Evolutionary conservation across 2,888 invertebrate species (phyloP), one percentile per base, ranked within the genome.

Genomic region (Chorisops tibialis): DNA sequence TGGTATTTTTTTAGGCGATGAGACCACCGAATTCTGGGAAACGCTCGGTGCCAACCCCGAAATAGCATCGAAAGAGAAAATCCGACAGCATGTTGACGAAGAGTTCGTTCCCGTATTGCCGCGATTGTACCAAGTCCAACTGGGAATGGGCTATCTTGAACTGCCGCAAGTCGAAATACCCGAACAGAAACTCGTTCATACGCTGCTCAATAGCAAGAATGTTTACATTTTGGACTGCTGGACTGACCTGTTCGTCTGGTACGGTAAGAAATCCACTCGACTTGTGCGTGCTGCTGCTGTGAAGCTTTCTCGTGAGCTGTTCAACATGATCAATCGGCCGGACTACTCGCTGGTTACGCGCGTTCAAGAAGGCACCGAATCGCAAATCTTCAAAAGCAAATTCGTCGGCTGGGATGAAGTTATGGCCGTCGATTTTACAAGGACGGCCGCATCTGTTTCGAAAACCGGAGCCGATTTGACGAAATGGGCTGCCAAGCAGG

Each of bases 401-500:
- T 99, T 99, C 80, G 79, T 85, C 49, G 96, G 95, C 7, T 99
- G 99, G 99, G 97, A 99, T 75, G 98, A 99, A 79, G 96, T 99
- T 16, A 94, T 99, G 70, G 96, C 96, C 0, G 98, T 98, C 6
- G 99, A 99, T 81, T 99, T 96, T 78, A 99, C 99, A 1, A 85
- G 98, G 67, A 98, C 98, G 0, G 97, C 97, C 0, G 96, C 96
- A 75, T 97, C 97, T 0, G 97, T 99, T 1, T 91, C 91, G 39
- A 87, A 94, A 72, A 94, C 98, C 14, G 99, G 99, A 12, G 96
- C 96, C 0, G 96, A 99, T 81, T 82, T 99, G 65, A 93, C 89
- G 9, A 88, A 89, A 76, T 94, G 94, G 94, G 93, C 93, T 0
- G 86, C 86, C 66, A 85, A 89, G 68, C 93, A 93, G 78, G 92